Conservation (phyloP, 2,888 invertebrate species). For the Agriopis aurantiaria region DNA sequence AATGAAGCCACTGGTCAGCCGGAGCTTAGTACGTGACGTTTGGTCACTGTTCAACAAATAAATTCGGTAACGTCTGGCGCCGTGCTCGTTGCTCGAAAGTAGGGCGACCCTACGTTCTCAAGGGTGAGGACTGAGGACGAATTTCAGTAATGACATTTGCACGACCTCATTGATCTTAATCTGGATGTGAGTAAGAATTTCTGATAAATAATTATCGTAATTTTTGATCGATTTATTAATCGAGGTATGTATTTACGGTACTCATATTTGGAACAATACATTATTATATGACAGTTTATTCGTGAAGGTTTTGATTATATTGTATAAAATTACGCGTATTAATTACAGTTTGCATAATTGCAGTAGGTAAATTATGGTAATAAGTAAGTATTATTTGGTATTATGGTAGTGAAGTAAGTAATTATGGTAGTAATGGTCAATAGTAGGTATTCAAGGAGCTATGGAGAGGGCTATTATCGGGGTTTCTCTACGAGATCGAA, state of each 20-base stretch:
- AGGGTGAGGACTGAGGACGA: conserved; percentile 29
- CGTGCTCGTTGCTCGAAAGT: conserved; percentile 46
- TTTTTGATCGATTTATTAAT: conserved; percentile 27
- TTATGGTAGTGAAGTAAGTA: too few relatives aligned
- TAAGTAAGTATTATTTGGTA: too few relatives aligned
- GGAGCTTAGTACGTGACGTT: conserved; percentile 40
- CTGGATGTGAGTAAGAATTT: conserved; percentile 35
- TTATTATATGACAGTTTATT: conserved; percentile 9
- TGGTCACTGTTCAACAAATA: conserved; percentile 45
- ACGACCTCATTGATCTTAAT: conserved; percentile 42
- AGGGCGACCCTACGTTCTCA: conserved; percentile 43
- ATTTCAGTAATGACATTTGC: conserved; percentile 35
- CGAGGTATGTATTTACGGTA: conserved; percentile 1
- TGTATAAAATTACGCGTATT: conserved; percentile 3
- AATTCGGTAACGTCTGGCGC: conserved; percentile 51
- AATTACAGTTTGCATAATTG: not conserved
- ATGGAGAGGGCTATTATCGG: too few relatives aligned
- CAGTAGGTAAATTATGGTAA: too few relatives aligned
- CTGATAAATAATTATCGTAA: conserved; percentile 16
- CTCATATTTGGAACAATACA: conserved; percentile 4
- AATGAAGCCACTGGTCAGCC: conserved; percentile 37
- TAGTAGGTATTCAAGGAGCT: too few relatives aligned
- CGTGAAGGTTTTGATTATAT: not conserved
- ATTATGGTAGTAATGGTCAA: too few relatives aligned
- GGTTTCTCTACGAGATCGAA: too few relatives aligned